Conservation (phyloP, 2,888 invertebrate genomes). For the Orchestes rusci region DNA sequence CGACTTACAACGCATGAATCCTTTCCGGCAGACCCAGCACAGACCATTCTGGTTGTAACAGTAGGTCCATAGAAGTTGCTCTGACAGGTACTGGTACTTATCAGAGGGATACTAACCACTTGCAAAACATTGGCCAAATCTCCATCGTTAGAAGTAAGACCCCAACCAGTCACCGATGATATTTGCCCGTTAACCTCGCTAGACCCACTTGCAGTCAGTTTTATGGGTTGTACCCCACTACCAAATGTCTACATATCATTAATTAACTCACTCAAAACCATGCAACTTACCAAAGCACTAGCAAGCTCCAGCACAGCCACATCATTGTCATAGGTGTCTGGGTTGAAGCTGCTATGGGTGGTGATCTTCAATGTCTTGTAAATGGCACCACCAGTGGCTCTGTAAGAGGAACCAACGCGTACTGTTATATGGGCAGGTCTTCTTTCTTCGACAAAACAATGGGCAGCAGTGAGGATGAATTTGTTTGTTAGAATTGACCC, state of each 20-base stretch:
- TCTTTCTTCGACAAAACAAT: constrained; percentile 29
- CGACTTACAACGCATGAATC: constrained; percentile 28
- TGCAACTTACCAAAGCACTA: constrained; percentile 16
- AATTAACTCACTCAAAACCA: not conserved
- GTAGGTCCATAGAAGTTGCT: constrained; percentile 21
- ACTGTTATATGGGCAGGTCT: constrained; percentile 17
- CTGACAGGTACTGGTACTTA: constrained; percentile 28
- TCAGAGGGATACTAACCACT: constrained; percentile 30
- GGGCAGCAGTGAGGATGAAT: constrained; percentile 48
- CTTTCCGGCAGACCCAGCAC: constrained; percentile 32
- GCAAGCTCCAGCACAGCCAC: constrained; percentile 20
- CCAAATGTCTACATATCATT: constrained; percentile 17
- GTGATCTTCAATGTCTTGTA: constrained; percentile 13
- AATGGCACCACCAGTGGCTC: constrained; percentile 23
- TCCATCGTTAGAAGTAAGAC: constrained; percentile 22
- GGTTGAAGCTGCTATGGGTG: constrained; percentile 15
- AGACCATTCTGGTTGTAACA: constrained; percentile 29
- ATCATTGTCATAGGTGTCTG: constrained; percentile 23
- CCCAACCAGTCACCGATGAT: constrained; percentile 32
- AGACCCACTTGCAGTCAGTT: constrained; percentile 9
- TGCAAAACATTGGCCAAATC: constrained; percentile 26
- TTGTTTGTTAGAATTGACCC: constrained; percentile 47
- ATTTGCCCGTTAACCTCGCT: constrained; percentile 18
- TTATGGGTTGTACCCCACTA: constrained; percentile 13
- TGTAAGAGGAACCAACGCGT: constrained; percentile 19